Percentiles rank a stretch among this genome's conserved stretches.
phyloP scores from a whole-genome alignment of 2,113 vertebrate genomes.

The Urocolius indicus region DNA sequence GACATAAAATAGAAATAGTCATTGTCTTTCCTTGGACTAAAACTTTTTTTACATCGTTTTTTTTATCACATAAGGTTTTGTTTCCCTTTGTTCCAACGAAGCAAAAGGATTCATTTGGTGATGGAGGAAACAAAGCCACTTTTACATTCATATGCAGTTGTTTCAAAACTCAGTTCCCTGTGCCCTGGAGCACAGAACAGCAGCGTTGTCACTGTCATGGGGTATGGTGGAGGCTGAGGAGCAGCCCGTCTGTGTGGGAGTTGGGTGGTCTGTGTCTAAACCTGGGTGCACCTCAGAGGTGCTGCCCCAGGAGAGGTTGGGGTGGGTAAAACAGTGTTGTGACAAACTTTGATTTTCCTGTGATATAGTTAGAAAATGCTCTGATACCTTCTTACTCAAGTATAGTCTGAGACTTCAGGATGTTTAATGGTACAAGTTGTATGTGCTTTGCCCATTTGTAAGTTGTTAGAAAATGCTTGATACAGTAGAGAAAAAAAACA shows the following conservation, averaged over 20 bases:
- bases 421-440: background rate
- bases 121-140: fast-evolving
- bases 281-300: background rate
- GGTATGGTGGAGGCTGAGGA: background rate
- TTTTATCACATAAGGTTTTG: background rate
- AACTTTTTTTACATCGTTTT: background rate
- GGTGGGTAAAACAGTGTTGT: too few species aligned
- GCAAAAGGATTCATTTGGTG: background rate
- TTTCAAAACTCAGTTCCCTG: background rate
- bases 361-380: background rate
- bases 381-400: background rate
- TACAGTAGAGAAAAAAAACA: background rate
- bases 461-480: background rate
- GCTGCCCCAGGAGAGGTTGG: background rate
- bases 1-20: background rate
- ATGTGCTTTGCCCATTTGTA: fast-evolving
- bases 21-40: background rate
- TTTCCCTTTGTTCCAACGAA: background rate
- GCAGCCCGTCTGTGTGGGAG: background rate
- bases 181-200: background rate
- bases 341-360: background rate
- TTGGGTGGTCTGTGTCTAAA: too few species aligned
- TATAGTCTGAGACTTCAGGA: background rate
- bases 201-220: fast-evolving
- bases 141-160: background rate